These are phyloP conservation scores for Mystacornis crossleyi DNA, from an alignment of 2,113 vertebrate genomes.

Conservation along the genomic window DNA sequence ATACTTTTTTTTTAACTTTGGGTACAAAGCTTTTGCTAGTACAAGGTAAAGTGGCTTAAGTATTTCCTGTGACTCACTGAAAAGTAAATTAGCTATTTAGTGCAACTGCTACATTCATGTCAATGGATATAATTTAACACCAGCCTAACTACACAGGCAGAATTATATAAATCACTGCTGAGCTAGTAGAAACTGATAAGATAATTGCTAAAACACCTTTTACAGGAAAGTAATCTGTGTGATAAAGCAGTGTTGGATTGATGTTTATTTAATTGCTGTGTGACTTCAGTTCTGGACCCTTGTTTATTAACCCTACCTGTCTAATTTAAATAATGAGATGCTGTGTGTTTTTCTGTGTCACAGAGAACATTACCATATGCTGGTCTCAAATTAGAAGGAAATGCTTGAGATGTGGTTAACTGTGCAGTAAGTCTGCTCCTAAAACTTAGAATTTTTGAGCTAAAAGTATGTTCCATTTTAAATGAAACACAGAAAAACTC, in stretches of 20 bases:
- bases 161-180: neutral
- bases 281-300: neutral
- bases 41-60: conserved; percentile 1
- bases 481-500: neutral
- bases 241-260: neutral
- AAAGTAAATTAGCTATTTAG: conserved; percentile 44
- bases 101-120: neutral
- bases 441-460: neutral
- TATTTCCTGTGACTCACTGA: conserved; percentile 47
- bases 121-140: neutral
- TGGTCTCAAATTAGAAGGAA: neutral
- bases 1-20: neutral
- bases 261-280: conserved; percentile 8
- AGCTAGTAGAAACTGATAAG: conserved; percentile 14
- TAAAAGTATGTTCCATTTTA: neutral
- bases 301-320: neutral
- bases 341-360: neutral
- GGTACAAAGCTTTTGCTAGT: neutral
- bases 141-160: neutral
- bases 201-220: conserved; percentile 34
- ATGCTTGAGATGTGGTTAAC: neutral
- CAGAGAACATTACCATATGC: neutral
- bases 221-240: neutral
- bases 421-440: neutral
- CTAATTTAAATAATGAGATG: neutral